Evolutionary conservation across 2,888 invertebrate genomes (phyloP).

Genomic region (Adineta ricciae): DNA sequence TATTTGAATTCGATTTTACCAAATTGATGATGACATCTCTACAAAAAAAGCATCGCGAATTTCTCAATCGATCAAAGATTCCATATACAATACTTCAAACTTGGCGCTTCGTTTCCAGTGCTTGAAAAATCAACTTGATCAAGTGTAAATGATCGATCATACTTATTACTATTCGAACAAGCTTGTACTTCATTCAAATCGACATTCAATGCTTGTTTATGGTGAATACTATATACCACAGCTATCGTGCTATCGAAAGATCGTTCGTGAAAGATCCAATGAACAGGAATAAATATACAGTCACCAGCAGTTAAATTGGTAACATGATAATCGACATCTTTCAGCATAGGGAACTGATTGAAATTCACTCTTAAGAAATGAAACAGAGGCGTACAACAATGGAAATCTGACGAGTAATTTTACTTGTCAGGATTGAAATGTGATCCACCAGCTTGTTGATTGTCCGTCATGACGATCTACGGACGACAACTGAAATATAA

Average conservation of each 20-base stretch:
- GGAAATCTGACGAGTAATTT: no score
- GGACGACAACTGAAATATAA: neutral
- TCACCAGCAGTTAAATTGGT: conserved; percentile 34
- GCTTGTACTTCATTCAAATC: neutral
- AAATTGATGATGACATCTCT: conserved; percentile 1
- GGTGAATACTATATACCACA: neutral
- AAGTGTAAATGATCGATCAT: neutral
- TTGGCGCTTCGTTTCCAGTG: neutral
- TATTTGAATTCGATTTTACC: neutral
- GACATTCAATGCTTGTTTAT: neutral
- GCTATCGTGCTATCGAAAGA: neutral
- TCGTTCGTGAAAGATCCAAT: conserved; percentile 26
- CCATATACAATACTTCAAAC: neutral
- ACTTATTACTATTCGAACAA: neutral
- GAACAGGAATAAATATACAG: conserved; percentile 34
- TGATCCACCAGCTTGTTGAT: neutral
- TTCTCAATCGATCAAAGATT: neutral
- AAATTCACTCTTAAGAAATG: conserved; percentile 32
- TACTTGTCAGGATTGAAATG: neutral
- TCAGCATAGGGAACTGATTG: conserved; percentile 28
- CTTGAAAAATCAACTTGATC: neutral
- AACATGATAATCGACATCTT: conserved; percentile 33
- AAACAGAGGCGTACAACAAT: neutral
- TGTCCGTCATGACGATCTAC: neutral
- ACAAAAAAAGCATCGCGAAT: no score